Conservation (phyloP, 2,888 invertebrate genomes). For the Thymelicus acteon region DNA sequence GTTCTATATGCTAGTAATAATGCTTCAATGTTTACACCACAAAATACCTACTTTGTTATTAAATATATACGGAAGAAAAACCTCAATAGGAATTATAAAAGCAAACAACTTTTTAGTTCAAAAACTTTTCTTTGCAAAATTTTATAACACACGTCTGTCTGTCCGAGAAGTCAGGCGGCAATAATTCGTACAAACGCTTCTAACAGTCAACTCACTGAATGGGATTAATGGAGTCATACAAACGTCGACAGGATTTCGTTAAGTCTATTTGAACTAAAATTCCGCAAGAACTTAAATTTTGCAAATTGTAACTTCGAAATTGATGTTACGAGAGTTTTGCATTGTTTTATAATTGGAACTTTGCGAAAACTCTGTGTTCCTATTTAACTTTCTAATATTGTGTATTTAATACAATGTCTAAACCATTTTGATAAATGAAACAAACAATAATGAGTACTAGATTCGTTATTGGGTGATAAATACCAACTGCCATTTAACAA, state of each 20-base stretch:
- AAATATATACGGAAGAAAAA: too few relatives aligned
- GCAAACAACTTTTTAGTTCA: too few relatives aligned
- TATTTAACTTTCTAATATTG: neutral
- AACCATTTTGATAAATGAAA: too few relatives aligned
- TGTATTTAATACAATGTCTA: neutral
- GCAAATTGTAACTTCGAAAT: conserved; percentile 5
- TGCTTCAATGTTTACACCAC: too few relatives aligned
- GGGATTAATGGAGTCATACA: conserved; percentile 21
- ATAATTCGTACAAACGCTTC: conserved; percentile 72
- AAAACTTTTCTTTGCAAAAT: neutral
- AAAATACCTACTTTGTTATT: too few relatives aligned
- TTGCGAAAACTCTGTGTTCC: neutral
- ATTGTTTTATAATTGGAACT: conserved; percentile 5
- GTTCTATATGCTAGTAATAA: too few relatives aligned
- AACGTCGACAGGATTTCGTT: conserved; percentile 19
- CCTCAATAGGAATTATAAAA: too few relatives aligned
- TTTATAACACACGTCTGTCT: conserved; percentile 45
- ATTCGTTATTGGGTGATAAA: too few relatives aligned
- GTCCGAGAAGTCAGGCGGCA: conserved; percentile 56
- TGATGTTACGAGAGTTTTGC: conserved; percentile 2
- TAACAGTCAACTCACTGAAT: conserved; percentile 53
- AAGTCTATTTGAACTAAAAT: conserved; percentile 16
- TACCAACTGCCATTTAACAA: too few relatives aligned
- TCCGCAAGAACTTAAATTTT: conserved; percentile 8
- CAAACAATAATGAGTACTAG: too few relatives aligned